Evolutionary conservation across 2,113 vertebrate species (phyloP).

Genomic region (Terrapene triunguis): DNA sequence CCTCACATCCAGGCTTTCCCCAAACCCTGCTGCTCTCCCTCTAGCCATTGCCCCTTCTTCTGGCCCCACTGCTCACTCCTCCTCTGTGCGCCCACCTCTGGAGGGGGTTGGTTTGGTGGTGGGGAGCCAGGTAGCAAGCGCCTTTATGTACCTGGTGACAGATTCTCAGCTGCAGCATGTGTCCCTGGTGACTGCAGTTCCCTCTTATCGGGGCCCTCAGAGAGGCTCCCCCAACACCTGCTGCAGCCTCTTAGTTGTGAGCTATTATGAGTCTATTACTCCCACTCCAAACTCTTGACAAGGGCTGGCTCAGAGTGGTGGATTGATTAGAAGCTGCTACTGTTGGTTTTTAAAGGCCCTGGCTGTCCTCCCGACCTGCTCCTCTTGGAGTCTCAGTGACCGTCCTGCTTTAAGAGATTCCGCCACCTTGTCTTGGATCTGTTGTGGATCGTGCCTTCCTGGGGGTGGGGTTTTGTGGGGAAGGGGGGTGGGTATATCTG

Average conservation of each 20-base stretch:
- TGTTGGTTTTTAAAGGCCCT: background rate
- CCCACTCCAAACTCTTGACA: background rate
- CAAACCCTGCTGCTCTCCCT: background rate
- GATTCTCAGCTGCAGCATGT: background rate
- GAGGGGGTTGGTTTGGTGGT: background rate
- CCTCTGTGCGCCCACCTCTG: background rate
- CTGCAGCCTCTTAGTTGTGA: background rate
- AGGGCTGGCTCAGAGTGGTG: background rate
- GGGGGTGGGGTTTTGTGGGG: background rate
- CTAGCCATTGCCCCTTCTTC: background rate
- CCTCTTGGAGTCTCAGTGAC: background rate
- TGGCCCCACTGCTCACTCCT: background rate
- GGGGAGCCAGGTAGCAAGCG: background rate
- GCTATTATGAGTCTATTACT: background rate
- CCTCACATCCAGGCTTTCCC: background rate
- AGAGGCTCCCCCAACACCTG: background rate
- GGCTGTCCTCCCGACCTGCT: background rate
- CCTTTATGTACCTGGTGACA: background rate
- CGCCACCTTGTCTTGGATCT: background rate
- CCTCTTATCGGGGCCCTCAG: background rate
- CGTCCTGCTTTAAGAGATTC: background rate
- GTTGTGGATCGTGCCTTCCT: background rate
- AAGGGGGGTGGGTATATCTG: background rate
- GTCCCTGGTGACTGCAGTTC: background rate
- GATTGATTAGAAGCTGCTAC: background rate